Base-by-base conservation (phyloP, 2,113 vertebrate genomes). In the Silurus asotus region DNA sequence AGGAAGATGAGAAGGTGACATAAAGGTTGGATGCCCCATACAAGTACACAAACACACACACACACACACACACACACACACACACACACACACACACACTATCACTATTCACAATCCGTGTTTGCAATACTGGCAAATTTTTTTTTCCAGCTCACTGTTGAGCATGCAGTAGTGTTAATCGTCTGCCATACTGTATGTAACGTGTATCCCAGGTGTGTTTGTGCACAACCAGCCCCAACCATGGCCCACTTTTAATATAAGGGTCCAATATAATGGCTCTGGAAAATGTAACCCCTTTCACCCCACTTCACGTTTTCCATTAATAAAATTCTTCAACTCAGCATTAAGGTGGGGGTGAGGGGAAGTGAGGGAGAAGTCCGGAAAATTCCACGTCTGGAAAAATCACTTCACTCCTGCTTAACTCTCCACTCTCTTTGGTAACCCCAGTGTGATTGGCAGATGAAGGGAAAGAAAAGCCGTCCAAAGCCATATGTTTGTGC, bases 291-390 rank as follows among this genome's bases (percentile, higher is more conserved):
- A 88, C 85, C 89, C 87, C 70, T 90, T 91, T 64, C 5, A 48
- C 48, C 64, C 58, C 58, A 28, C 76, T 80, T 56, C 88, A 95
- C 91, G 93, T 94, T 94, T 95, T 95, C 94, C 94, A 94, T 94
- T 95, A 93, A 94, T 95, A 95, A 94, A 94, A 93, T 92, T 93
- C 90, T 91, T 92, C 88, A 92, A 93, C 89, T 91, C 88, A 89
- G 87, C 92, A 91, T 75, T 79, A 89, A 87, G 89, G 88, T 88
- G 85, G 90, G 89, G 90, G 90, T 37, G 37, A 37, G 37, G 37
- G 37, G 37, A 37, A 37, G 37, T 37, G 37, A 37, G 90, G 89
- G 92, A 92, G 90, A 92, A 93, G 93, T 92, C 91, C 17, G 91
- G 89, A 78, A 83, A 62, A 81, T 92, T 89, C 89, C 84, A 81